Base-by-base conservation (phyloP, 2,113 vertebrate species). In the Malurus cyaneus region DNA sequence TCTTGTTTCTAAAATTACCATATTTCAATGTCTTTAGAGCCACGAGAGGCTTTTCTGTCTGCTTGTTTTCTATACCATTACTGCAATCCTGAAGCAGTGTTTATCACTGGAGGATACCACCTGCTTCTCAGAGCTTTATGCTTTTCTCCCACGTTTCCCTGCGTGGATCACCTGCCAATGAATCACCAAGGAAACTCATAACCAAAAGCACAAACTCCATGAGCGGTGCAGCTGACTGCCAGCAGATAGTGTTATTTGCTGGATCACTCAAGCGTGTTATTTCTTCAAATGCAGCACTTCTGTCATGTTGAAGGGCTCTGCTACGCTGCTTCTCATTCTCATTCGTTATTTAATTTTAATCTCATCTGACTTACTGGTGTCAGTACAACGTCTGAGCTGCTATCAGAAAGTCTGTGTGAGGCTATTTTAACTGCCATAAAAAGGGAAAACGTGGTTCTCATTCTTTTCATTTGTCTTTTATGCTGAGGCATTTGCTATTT, bases 111-210 rank as follows among this genome's bases (percentile, higher is more conserved):
- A 87, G 57, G 18, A 59, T 54, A 66, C 53, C 65, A 89, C 73
- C 80, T 72, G 70, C 28, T 65, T 91, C 46, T 86, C 80, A 64
- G 73, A 71, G 31, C 41, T 39, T 6, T 5, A 21, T n/a, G n/a
- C 80, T 85, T 9, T 62, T 86, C 67, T 86, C 86, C 79, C 65
- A 39, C 18, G 3, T 50, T 89, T 89, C 77, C 70, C 84, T 95
- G 70, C 49, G 28, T 34, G 73, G 77, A 84, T 81, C 89, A 86
- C 61, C 89, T 92, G 91, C 77, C 94, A 94, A 50, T 39, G 57
- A 93, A 91, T 95, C 84, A 92, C 91, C 87, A 92, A 81, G 80
- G 89, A 89, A 95, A 94, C 87, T 92, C 66, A 32, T 54, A 92
- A 69, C 78, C 69, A 62, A 61, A 61, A 76, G 73, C 77, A 78